Conservation (phyloP, 2,888 invertebrate species). For the Tethea ocularis region DNA sequence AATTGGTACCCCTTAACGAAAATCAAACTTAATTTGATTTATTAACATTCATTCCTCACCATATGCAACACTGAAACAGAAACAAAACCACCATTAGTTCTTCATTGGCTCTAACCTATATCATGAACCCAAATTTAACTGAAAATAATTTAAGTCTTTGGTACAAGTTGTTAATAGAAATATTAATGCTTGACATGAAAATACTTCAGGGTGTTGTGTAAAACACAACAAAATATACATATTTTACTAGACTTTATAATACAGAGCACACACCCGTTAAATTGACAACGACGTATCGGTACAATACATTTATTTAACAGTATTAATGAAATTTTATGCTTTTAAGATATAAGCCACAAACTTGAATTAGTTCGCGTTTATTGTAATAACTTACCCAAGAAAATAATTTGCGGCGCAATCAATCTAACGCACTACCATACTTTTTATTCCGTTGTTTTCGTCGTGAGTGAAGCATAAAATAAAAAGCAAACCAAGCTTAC, state of each 20-base stretch:
- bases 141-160: not conserved
- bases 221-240: slow-evolving; percentile 16
- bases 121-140: slow-evolving; percentile 17
- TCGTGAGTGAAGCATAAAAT: slow-evolving; percentile 67
- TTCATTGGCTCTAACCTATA: slow-evolving; percentile 63
- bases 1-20: slow-evolving; percentile 63
- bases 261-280: slow-evolving; percentile 51
- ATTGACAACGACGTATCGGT: slow-evolving; percentile 16
- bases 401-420: slow-evolving; percentile 85
- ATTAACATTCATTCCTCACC: slow-evolving; percentile 82
- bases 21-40: slow-evolving; percentile 64
- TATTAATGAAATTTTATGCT: not conserved
- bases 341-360: not conserved
- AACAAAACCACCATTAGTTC: slow-evolving; percentile 51
- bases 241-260: slow-evolving; percentile 35
- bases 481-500: slow-evolving; percentile 60
- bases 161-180: not conserved
- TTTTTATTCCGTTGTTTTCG: slow-evolving; percentile 84
- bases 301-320: not conserved
- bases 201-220: not conserved
- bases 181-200: not conserved
- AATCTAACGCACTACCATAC: slow-evolving; percentile 85
- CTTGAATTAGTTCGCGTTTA: slow-evolving; percentile 18
- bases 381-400: slow-evolving; percentile 69
- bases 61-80: slow-evolving; percentile 79